Evolutionary conservation across 2,888 invertebrate species (phyloP).

Genomic region (Sesia bembeciformis): DNA sequence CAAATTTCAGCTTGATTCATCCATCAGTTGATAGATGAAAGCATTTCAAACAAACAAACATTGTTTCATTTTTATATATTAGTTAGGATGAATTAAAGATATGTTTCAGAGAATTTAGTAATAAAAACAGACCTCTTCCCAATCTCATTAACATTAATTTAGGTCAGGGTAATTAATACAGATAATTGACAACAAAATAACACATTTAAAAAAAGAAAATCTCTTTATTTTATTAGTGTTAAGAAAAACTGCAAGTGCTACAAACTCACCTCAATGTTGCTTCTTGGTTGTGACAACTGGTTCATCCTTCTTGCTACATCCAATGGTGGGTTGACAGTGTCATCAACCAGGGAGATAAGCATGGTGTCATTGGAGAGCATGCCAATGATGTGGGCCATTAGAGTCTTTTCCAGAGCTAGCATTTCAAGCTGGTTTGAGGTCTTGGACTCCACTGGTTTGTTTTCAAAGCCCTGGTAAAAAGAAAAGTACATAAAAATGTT

Average conservation of each 20-base stretch:
- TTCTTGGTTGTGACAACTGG: slow-evolving; percentile 52
- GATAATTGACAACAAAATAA: too few relatives aligned
- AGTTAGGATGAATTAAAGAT: too few relatives aligned
- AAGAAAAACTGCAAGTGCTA: neutral
- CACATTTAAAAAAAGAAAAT: too few relatives aligned
- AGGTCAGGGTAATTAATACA: too few relatives aligned
- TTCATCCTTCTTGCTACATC: slow-evolving; percentile 73
- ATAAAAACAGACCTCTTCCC: too few relatives aligned
- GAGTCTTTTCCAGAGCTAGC: slow-evolving; percentile 78
- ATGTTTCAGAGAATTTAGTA: too few relatives aligned
- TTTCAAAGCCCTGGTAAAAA: slow-evolving; percentile 59
- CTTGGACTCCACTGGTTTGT: slow-evolving; percentile 68
- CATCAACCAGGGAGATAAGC: slow-evolving; percentile 77
- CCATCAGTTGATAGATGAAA: too few relatives aligned
- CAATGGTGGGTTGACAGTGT: slow-evolving; percentile 62
- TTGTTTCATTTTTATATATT: too few relatives aligned
- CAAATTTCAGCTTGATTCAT: too few relatives aligned
- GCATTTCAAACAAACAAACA: too few relatives aligned
- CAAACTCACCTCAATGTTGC: slow-evolving; percentile 43
- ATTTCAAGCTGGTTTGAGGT: slow-evolving; percentile 78
- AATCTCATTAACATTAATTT: too few relatives aligned
- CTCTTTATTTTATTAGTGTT: too few relatives aligned
- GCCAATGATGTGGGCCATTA: slow-evolving; percentile 75
- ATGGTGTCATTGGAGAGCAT: slow-evolving; percentile 65
- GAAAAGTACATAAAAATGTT: neutral